Conservation (phyloP, 92 coral and sea anemone genomes). For the Blastomussa wellsi region DNA sequence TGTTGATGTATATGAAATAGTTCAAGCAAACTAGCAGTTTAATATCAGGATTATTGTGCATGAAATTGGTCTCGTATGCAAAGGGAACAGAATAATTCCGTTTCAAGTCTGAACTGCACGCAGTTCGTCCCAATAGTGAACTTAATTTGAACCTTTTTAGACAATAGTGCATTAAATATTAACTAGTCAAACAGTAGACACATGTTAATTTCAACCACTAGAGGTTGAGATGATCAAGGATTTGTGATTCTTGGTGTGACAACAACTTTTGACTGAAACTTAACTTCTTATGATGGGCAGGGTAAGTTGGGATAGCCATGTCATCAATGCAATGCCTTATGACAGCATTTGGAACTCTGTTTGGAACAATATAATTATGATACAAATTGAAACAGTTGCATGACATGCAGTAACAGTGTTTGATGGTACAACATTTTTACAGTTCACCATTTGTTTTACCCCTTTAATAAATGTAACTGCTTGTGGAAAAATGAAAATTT, state of each 20-base stretch:
- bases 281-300: slow-evolving; percentile 23
- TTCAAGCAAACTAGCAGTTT: not conserved
- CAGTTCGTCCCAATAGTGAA: not conserved
- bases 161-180: slow-evolving; percentile 53
- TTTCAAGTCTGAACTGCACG: not conserved
- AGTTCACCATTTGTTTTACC: not conserved
- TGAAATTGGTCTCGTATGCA: not conserved
- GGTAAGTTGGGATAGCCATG: slow-evolving; percentile 21
- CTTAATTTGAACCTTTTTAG: not conserved
- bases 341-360: not conserved
- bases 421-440: not conserved
- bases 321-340: not conserved
- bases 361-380: not conserved
- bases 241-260: slow-evolving; percentile 30
- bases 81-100: not conserved
- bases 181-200: slow-evolving; percentile 46
- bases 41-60: not conserved
- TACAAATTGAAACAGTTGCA: slow-evolving; percentile 45
- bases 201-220: slow-evolving; percentile 44
- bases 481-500: not conserved
- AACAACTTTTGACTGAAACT: slow-evolving; percentile 4
- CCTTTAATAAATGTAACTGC: not conserved
- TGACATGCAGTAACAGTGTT: not conserved
- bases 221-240: not conserved
- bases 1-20: not conserved